These are phyloP conservation scores for Polyploca ridens DNA, from an alignment of 2,888 invertebrate genomes.

Conservation along the genomic window DNA sequence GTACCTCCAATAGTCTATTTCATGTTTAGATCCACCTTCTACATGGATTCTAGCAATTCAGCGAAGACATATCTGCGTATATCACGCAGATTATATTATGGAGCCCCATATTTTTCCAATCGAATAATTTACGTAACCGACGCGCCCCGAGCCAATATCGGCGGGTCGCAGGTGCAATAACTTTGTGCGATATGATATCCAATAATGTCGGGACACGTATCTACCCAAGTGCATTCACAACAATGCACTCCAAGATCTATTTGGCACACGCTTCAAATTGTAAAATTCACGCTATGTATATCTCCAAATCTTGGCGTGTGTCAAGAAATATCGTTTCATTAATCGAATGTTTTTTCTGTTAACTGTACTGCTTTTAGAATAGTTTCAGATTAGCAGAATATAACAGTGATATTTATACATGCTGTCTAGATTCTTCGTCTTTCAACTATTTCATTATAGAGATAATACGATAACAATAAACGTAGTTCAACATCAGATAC, in stretches of 20 bases:
- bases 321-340: neutral
- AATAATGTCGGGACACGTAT: slow-evolving; percentile 22
- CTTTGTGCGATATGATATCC: slow-evolving; percentile 27
- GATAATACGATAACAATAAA: neutral
- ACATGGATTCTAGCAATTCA: neutral
- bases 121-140: slow-evolving; percentile 22
- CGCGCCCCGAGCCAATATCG: slow-evolving; percentile 25
- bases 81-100: slow-evolving; percentile 4
- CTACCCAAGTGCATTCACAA: slow-evolving; percentile 16
- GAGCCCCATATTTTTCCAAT: slow-evolving; percentile 13
- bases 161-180: slow-evolving; percentile 36
- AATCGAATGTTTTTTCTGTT: neutral
- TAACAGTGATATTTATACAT: no score
- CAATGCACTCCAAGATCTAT: slow-evolving; percentile 14
- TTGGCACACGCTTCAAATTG: neutral
- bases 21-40: neutral
- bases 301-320: neutral
- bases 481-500: neutral
- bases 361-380: no score
- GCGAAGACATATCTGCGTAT: slow-evolving; percentile 1
- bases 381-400: no score
- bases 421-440: no score
- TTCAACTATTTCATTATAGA: neutral
- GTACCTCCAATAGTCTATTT: neutral
- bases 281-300: neutral